A percentile compares a stretch with the other conserved stretches of the same genome.
phyloP scores from a whole-genome alignment of 2,797 vertebrate species.

The Loriculus beryllinus region DNA sequence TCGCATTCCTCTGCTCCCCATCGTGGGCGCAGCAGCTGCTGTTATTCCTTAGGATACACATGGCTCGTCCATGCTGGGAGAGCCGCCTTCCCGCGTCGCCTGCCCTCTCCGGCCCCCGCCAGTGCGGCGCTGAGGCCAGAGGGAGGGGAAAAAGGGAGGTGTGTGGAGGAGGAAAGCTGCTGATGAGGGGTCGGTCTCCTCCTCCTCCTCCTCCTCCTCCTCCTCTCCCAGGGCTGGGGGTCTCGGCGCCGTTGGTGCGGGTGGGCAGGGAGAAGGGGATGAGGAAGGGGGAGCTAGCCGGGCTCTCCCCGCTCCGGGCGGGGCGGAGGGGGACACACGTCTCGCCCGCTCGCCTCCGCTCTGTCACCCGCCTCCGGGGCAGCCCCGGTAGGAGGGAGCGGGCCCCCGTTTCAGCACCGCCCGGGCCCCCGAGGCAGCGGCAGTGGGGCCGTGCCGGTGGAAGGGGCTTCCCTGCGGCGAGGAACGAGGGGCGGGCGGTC shows the following conservation, averaged over 20 bases:
- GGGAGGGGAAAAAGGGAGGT: slow-evolving; percentile 61
- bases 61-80: slow-evolving; percentile 32
- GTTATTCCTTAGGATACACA: slow-evolving; percentile 49
- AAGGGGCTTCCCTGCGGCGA: neutral
- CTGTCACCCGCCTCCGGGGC: neutral
- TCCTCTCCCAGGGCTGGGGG: slow-evolving; percentile 7
- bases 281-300: neutral
- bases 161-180: slow-evolving; percentile 17
- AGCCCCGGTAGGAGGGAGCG: neutral
- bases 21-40: slow-evolving; percentile 57
- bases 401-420: neutral
- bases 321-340: neutral
- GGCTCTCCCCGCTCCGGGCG: neutral
- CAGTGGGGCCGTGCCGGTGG: neutral
- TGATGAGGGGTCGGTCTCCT: slow-evolving; percentile 37
- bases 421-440: neutral
- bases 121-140: slow-evolving; percentile 58
- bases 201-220: slow-evolving; percentile 28
- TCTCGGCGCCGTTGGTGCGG: slow-evolving; percentile 31
- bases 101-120: slow-evolving; percentile 30
- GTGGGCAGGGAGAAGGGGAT: slow-evolving; percentile 49
- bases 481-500: neutral
- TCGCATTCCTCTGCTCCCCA: slow-evolving; percentile 50
- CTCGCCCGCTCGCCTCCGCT: neutral
- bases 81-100: slow-evolving; percentile 19